These are phyloP conservation scores for Punctoribates punctum DNA, from an alignment of 2,888 invertebrate genomes.

Conservation along the genomic window DNA sequence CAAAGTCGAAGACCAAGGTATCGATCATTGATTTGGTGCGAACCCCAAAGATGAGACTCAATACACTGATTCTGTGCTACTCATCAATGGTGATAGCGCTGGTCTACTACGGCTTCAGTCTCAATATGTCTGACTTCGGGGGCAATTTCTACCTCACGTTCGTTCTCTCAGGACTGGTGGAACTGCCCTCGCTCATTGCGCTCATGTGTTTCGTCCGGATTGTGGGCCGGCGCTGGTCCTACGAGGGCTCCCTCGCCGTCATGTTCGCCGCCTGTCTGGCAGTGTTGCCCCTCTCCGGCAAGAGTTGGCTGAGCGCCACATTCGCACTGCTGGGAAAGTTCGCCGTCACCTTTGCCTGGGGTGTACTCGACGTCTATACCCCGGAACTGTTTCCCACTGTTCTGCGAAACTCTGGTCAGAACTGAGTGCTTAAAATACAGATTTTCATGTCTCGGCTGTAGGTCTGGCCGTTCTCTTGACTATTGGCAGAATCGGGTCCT, in stretches of 20 bases:
- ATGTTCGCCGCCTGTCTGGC: neutral
- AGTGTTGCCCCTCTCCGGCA: neutral
- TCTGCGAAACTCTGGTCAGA: slow-evolving; percentile 37
- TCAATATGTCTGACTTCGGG: slow-evolving; percentile 72
- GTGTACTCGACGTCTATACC: neutral
- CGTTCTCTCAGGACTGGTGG: slow-evolving; percentile 73
- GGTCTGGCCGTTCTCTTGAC: slow-evolving; percentile 33
- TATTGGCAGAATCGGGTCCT: slow-evolving; percentile 38
- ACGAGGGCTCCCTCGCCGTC: neutral
- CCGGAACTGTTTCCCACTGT: slow-evolving; percentile 43
- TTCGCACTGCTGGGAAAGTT: slow-evolving; percentile 42
- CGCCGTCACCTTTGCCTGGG: neutral
- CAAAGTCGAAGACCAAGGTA: neutral
- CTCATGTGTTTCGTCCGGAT: slow-evolving; percentile 15
- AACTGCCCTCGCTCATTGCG: slow-evolving; percentile 65
- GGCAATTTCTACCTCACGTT: slow-evolving; percentile 76
- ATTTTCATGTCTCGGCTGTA: no score
- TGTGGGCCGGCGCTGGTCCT: slow-evolving; percentile 16
- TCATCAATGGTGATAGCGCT: slow-evolving; percentile 72
- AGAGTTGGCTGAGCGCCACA: neutral
- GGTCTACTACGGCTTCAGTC: slow-evolving; percentile 76
- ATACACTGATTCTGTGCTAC: slow-evolving; percentile 41
- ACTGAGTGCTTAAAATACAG: no score
- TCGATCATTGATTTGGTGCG: slow-evolving; percentile 26
- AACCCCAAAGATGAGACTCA: slow-evolving; percentile 6